phyloP scores from a whole-genome alignment of 2,113 vertebrate species.

The Lontra canadensis region DNA sequence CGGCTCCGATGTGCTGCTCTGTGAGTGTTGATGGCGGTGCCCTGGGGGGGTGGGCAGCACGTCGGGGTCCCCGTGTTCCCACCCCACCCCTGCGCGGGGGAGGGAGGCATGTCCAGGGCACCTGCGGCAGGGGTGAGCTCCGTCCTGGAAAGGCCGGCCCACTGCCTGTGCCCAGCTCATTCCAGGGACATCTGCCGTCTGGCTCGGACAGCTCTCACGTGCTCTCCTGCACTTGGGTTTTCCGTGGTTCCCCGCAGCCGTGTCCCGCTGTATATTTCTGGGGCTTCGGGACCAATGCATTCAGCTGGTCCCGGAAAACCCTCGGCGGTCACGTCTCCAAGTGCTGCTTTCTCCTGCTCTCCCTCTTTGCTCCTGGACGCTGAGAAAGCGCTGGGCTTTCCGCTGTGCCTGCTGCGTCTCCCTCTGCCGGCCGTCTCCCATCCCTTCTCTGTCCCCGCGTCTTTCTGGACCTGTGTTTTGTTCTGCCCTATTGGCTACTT shows the following conservation, averaged over 20 bases:
- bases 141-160: not conserved
- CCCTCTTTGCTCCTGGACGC: not conserved
- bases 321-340: no score
- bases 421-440: not conserved
- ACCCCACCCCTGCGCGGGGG: not conserved
- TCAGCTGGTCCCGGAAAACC: no score
- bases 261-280: not conserved
- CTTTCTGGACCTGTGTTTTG: not conserved
- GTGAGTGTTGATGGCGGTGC: rapidly evolving
- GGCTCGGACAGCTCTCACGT: no score
- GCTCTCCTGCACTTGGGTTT: no score
- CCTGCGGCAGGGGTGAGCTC: not conserved
- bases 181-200: not conserved
- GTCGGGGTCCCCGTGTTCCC: not conserved
- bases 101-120: not conserved
- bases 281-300: not conserved
- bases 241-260: not conserved
- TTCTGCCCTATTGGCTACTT: not conserved
- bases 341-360: not conserved
- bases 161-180: not conserved
- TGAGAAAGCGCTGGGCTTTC: not conserved
- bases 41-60: not conserved
- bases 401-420: not conserved
- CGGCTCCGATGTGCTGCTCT: rapidly evolving
- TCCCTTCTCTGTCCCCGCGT: not conserved